Percentiles rank a stretch among this genome's conserved stretches.
phyloP scores from a whole-genome alignment of 2,113 vertebrate genomes.

The Pomatorhinus ruficollis region DNA sequence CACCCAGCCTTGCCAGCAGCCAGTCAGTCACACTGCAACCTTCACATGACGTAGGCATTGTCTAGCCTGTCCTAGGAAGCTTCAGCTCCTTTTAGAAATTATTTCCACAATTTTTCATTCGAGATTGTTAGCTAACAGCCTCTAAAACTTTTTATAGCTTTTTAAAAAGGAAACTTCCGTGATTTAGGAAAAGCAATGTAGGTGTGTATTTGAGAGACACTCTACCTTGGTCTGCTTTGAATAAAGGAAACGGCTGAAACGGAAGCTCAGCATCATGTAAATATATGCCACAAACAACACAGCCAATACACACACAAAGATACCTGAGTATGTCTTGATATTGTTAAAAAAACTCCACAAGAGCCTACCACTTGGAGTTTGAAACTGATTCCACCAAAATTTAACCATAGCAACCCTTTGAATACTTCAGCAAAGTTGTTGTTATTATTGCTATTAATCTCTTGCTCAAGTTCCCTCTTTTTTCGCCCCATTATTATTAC shows the following conservation, averaged over 20 bases:
- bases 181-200: background rate
- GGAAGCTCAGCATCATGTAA: background rate
- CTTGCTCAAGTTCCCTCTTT: background rate
- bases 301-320: background rate
- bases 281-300: background rate
- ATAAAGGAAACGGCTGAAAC: background rate
- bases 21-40: background rate
- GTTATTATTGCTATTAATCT: background rate
- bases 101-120: background rate
- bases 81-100: background rate
- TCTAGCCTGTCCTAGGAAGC: background rate
- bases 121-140: background rate
- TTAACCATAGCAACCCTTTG: background rate
- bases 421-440: background rate
- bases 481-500: background rate
- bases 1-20: background rate
- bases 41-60: background rate
- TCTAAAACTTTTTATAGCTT: background rate
- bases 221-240: background rate
- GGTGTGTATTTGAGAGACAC: background rate
- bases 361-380: background rate
- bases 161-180: background rate
- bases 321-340: background rate
- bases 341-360: background rate
- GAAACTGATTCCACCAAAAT: background rate